A percentile compares a stretch with the other conserved stretches of the same genome.
Evolutionary conservation across 2,888 invertebrate species (phyloP).

Genomic region (Eledona agricola): DNA sequence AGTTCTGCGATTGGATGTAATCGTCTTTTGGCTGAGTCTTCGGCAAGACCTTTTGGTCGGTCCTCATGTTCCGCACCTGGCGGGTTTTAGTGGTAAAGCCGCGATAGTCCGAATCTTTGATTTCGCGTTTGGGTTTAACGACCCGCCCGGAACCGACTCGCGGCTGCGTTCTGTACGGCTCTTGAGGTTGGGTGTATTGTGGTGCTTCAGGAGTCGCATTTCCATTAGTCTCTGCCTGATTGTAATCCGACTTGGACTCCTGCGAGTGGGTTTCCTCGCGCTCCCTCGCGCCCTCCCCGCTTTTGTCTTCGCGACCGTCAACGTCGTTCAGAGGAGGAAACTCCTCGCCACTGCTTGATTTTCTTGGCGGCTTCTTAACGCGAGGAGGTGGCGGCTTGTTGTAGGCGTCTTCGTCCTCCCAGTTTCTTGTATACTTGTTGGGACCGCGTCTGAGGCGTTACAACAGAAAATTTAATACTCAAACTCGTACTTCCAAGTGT

Average conservation of each 20-base stretch:
- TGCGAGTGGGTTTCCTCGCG: constrained; percentile 1
- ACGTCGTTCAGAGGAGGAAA: constrained; percentile 45
- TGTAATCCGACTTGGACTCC: not conserved
- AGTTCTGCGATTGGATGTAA: constrained; percentile 54
- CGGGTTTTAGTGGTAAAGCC: constrained; percentile 59
- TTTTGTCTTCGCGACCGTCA: not conserved
- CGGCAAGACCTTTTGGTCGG: constrained; percentile 48
- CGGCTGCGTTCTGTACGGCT: constrained; percentile 13
- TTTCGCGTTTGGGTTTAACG: constrained; percentile 55
- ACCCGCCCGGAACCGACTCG: constrained; percentile 53
- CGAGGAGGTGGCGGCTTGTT: constrained; percentile 64
- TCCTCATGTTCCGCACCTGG: constrained; percentile 50
- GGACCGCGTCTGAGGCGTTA: constrained; percentile 90
- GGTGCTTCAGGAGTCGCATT: constrained; percentile 14
- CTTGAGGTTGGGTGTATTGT: constrained; percentile 20
- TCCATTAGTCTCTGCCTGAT: constrained; percentile 25
- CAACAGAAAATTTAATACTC: no score
- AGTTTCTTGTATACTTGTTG: constrained; percentile 89
- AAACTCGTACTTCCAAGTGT: no score
- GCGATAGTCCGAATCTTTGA: constrained; percentile 58
- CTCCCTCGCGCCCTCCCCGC: constrained; percentile 1
- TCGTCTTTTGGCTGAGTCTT: constrained; percentile 43
- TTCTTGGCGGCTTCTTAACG: constrained; percentile 45
- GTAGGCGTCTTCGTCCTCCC: constrained; percentile 94
- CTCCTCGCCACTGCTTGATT: constrained; percentile 48